Evolutionary conservation across 2,797 vertebrate species (phyloP).

Genomic region (Lutra lutra): DNA sequence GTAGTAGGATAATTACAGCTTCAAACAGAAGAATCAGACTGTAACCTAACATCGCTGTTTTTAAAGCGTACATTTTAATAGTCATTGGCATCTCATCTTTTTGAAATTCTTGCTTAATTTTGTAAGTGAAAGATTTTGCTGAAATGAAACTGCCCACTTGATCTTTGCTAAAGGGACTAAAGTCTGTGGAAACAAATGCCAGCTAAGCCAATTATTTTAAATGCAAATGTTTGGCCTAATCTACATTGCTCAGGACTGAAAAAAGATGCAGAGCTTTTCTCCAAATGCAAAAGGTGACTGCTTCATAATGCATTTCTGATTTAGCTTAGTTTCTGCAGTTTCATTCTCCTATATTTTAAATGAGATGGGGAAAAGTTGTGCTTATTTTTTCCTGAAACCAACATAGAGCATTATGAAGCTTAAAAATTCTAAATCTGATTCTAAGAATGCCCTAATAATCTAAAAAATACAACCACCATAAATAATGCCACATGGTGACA

Average conservation of each 20-base stretch:
- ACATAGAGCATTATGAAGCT: background rate
- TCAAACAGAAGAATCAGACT: background rate
- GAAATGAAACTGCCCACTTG: background rate
- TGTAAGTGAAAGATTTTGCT: conserved; percentile 45
- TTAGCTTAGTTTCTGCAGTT: background rate
- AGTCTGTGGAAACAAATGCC: conserved; percentile 40
- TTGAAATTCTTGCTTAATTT: conserved; percentile 43
- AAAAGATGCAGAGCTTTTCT: background rate
- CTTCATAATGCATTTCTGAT: background rate
- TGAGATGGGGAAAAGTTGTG: background rate
- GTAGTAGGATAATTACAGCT: background rate
- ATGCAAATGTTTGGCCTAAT: conserved; percentile 1
- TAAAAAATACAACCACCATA: background rate
- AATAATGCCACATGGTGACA: background rate
- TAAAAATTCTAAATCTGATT: conserved; percentile 11
- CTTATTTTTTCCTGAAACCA: background rate
- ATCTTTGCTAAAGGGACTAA: conserved; percentile 29
- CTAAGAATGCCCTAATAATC: background rate
- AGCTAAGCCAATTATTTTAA: conserved; percentile 53
- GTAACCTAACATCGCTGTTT: background rate
- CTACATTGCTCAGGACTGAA: background rate
- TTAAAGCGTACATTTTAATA: background rate
- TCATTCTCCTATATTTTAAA: background rate
- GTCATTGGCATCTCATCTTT: background rate
- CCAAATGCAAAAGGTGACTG: background rate